phyloP scores from a whole-genome alignment of 2,888 invertebrate species.

The Leptopilina syphax region DNA sequence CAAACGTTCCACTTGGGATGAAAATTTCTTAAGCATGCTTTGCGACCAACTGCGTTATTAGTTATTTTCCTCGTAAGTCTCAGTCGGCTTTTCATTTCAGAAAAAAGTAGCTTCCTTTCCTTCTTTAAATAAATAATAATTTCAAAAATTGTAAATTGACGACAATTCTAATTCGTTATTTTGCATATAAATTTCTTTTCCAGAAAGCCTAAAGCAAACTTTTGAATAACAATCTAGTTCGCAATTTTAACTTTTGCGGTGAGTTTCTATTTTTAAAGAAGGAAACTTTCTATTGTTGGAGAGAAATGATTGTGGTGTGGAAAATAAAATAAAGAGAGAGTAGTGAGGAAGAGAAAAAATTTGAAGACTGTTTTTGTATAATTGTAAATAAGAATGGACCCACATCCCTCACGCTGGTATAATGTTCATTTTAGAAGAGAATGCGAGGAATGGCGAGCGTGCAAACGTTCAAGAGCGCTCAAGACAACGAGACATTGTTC shows the following conservation, averaged over 20 bases:
- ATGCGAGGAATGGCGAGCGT: slow-evolving; percentile 64
- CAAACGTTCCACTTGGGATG: slow-evolving; percentile 59
- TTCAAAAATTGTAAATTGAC: background rate
- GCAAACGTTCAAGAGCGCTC: slow-evolving; percentile 51
- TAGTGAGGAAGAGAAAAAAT: background rate
- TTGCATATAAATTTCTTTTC: slow-evolving; percentile 1
- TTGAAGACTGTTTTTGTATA: slow-evolving; percentile 34
- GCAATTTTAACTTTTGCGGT: slow-evolving; percentile 3
- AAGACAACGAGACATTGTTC: slow-evolving; percentile 70
- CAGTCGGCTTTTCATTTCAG: background rate
- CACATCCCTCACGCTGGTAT: slow-evolving; percentile 61
- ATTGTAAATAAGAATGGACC: slow-evolving; percentile 69
- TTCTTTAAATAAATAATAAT: background rate
- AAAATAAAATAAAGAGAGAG: slow-evolving; percentile 46
- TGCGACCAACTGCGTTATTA: slow-evolving; percentile 54
- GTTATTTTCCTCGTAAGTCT: slow-evolving; percentile 49
- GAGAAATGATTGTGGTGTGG: slow-evolving; percentile 21
- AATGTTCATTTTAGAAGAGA: slow-evolving; percentile 68
- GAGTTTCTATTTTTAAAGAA: slow-evolving; percentile 19
- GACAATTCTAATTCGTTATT: background rate
- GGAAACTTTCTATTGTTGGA: slow-evolving; percentile 4
- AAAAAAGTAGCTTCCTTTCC: background rate
- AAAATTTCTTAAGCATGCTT: slow-evolving; percentile 51
- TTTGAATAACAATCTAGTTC: background rate
- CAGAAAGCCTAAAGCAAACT: background rate